Evolutionary conservation across 2,113 vertebrate species (phyloP), one percentile per base, ranked within the genome.

Genomic region (Beaufortia kweichowensis): DNA sequence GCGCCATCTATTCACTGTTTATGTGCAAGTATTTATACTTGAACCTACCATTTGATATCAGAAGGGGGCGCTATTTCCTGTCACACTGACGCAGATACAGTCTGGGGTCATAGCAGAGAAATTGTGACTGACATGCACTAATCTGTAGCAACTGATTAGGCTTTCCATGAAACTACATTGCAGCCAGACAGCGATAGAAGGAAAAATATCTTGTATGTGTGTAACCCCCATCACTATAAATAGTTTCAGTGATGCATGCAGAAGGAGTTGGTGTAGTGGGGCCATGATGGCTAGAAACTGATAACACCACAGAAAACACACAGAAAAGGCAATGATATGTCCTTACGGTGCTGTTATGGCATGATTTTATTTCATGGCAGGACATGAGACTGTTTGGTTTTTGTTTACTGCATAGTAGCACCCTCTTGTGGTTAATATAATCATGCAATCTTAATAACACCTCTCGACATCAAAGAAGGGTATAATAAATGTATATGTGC

Each of bases 151-250:
- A 29, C 57, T 61, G 39, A 74, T 74, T 23, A 31, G 7, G 5
- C 9, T 0, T 12, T 61, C 21, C 28, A 19, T 71, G 31, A 57
- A 39, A 15, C 24, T 46, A 4, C 56, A 61, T 33, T 61, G 56
- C 55, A 61, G 70, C 60, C 24, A 60, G 50, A 41, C 15, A 72
- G 31, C 88, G 87, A 89, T 70, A 73, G 43, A 48, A 48, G 17
- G 43, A 48, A 48, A 48, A 17, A 23, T 55, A 24, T 59, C 43
- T 57, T 39, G 3, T 1, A 74, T n/a, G 35, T 29, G 33, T 73
- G 19, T 29, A 61, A 61, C 70, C 23, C 70, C 35, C 17, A 73
- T 46, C 39, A 61, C 39, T 61, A 60, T 39, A 74, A 48, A 62
- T 60, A 62, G 17, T 74, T 61, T 46, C 57, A 48, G 71, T 74